Conservation (phyloP, 2,797 vertebrate genomes). For the Corythornis leucogaster region DNA sequence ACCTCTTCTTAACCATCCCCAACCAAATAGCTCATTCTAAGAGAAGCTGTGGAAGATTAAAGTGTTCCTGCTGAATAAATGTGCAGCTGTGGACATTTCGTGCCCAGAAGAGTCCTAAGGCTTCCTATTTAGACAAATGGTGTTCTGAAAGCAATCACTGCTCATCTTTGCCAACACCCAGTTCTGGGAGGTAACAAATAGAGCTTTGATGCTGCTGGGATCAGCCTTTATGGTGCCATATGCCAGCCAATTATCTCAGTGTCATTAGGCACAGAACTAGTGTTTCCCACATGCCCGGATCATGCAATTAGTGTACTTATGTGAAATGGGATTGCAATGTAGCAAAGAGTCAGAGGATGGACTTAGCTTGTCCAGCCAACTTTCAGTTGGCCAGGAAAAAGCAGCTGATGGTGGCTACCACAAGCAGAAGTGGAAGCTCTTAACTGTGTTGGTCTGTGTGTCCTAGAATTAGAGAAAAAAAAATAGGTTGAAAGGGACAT, state of each 20-base stretch:
- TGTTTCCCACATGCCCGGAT: slow-evolving; percentile 23
- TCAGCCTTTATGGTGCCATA: slow-evolving; percentile 24
- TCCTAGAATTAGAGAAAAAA: neutral
- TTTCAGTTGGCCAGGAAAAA: neutral
- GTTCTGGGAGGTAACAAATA: slow-evolving; percentile 11
- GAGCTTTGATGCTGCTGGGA: neutral
- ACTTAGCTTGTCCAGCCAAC: neutral
- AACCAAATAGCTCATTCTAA: neutral
- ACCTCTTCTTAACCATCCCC: neutral
- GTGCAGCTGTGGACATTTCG: slow-evolving; percentile 1
- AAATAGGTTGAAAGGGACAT: neutral
- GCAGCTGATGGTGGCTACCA: neutral
- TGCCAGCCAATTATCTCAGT: slow-evolving; percentile 34
- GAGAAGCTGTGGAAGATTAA: neutral
- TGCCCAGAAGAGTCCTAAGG: neutral
- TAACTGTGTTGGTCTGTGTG: neutral
- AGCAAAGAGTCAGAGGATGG: neutral
- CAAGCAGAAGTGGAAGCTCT: neutral
- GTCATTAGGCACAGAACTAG: slow-evolving; percentile 25
- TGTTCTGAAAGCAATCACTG: neutral
- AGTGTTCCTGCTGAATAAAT: neutral
- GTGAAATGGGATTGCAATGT: neutral
- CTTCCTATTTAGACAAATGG: slow-evolving; percentile 34
- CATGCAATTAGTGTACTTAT: slow-evolving; percentile 19
- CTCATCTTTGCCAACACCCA: slow-evolving; percentile 1